These are phyloP conservation scores for Micropoecilia bifurca DNA, from an alignment of 2,797 vertebrate species.

Conservation along the genomic window DNA sequence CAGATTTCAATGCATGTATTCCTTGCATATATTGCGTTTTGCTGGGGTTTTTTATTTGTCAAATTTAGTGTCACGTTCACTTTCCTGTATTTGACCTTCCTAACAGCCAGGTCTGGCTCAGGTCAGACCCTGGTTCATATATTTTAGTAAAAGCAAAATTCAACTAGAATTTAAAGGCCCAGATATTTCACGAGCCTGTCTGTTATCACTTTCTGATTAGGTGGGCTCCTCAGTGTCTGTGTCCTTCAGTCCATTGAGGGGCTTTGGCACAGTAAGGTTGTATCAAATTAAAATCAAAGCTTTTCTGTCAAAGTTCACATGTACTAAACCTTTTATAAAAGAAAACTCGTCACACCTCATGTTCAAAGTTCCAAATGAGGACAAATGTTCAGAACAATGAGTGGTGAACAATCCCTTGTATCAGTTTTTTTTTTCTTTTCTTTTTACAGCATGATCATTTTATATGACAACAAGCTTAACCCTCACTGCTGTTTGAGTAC, in stretches of 20 bases:
- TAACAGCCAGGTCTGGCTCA: background rate
- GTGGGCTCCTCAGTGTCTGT: conserved; percentile 48
- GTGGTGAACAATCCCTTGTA: background rate
- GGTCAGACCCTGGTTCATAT: background rate
- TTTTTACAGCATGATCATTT: background rate
- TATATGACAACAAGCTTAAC: background rate
- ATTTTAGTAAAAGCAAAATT: background rate
- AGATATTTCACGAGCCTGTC: conserved; percentile 12
- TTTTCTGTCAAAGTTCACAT: background rate
- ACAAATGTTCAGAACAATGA: background rate
- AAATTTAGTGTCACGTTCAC: background rate
- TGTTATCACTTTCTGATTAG: conserved; percentile 47
- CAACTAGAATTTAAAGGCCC: background rate
- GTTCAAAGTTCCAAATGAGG: background rate
- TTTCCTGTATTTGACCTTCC: background rate
- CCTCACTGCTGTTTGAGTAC: background rate
- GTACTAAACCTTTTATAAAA: background rate
- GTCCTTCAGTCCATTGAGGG: conserved; percentile 15
- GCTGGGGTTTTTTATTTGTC: background rate
- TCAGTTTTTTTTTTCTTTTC: no score
- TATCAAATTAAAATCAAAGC: background rate
- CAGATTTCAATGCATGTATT: background rate
- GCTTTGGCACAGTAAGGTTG: conserved; percentile 6
- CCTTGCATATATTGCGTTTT: background rate
- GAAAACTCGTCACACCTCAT: background rate